Percentiles rank a stretch among this genome's conserved stretches.
phyloP scores from a whole-genome alignment of 2,113 vertebrate genomes.

The Agelaius tricolor region DNA sequence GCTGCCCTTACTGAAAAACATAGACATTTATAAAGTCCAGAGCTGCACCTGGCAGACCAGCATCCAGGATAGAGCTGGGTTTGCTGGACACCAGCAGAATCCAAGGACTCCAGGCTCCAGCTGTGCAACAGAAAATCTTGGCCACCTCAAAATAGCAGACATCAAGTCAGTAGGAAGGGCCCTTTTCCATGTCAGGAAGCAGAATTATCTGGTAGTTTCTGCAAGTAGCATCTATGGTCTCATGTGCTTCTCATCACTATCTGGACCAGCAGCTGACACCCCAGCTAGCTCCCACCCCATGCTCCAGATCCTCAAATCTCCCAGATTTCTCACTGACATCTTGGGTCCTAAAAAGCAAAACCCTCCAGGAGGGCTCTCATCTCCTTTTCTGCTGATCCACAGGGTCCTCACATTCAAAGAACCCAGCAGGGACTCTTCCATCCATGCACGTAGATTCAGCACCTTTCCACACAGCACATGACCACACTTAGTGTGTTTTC shows the following conservation, averaged over 20 bases:
- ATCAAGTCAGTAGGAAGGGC: not conserved
- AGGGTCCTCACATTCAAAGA: not conserved
- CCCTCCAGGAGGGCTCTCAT: not conserved
- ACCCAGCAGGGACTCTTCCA: not conserved
- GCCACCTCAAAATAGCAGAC: not conserved
- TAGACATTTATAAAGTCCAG: not conserved
- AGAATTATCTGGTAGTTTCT: not conserved
- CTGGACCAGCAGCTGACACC: not conserved
- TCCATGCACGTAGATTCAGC: not conserved
- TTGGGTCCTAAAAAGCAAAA: not conserved
- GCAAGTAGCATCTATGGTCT: not conserved
- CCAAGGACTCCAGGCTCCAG: not conserved
- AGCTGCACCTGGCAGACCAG: not conserved
- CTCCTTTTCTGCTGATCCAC: not conserved
- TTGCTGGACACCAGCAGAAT: not conserved
- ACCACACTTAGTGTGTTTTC: fast-evolving
- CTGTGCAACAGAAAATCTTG: not conserved
- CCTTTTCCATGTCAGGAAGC: not conserved
- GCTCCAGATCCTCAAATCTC: not conserved
- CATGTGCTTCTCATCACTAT: not conserved
- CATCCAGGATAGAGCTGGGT: not conserved
- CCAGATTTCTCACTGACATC: not conserved
- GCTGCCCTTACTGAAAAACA: not conserved
- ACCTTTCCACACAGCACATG: not conserved
- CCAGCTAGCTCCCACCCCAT: not conserved